Base-by-base conservation (phyloP, 2,113 vertebrate genomes). In the Seriola aureovittata region DNA sequence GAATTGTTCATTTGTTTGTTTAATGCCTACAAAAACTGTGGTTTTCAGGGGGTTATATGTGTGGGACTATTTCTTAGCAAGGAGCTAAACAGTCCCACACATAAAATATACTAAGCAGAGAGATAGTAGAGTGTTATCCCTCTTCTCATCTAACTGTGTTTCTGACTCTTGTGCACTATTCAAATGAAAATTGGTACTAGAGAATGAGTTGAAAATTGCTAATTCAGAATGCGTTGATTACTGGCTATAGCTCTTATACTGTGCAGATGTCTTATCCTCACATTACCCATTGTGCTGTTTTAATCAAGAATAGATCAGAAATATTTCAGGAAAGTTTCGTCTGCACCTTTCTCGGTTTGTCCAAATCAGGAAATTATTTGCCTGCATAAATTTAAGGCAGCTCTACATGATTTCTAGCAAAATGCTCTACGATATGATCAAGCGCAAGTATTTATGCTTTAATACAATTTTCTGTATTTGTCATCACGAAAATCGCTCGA, bases 231-330 rank as follows among this genome's bases (percentile, higher is more conserved):
- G 7, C 57, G 25, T 60, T 44, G 23, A 32, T 44, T 6, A 54
- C 17, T 57, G 9, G 55, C 17, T 8, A 23, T 25, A 21, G 34
- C 17, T 73, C 17, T 60, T 75, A 32, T 44, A 19, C 64, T 44
- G 17, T 50, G 36, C 75, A 70, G 34, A 75, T 76, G 21, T 34
- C 65, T 42, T 42, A 2, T 73, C 23, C 64, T 50, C 17, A 19
- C 50, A 52, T 52, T 19, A 21, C 17, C 19, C 16, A 17, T 5
- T 48, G 46, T 48, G 36, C 42, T 64, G n/a, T 70, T 59, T 75
- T 38, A 65, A 46, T 70, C 19, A 57, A 58, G 5, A 76, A 52
- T 32, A 68, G 1, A 21, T 21, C 8, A 48, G 14, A 48, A 44
- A 17, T 48, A 48, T 48, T 17, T 48, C 46, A 48, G 48, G 48